phyloP scores from a whole-genome alignment of 1,140 invertebrate genomes.

The Zaprionus inermis region DNA sequence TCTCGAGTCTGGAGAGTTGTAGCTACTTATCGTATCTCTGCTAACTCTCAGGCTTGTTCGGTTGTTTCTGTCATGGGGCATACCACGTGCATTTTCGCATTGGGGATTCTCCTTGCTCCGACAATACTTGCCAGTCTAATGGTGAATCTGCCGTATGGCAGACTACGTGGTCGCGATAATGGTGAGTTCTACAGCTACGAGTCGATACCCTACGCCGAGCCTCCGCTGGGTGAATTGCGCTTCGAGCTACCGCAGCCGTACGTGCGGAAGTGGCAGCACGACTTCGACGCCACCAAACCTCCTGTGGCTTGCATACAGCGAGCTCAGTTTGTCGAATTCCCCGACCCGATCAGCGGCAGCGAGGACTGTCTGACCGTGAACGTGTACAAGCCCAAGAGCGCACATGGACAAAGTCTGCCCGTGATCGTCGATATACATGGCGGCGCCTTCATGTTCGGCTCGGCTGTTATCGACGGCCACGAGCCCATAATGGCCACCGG shows the following conservation, averaged over 20 bases:
- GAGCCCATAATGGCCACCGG: neutral
- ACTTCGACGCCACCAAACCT: slow-evolving; percentile 38
- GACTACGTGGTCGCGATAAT: slow-evolving; percentile 84
- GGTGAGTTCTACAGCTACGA: slow-evolving; percentile 84
- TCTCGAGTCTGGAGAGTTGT: neutral
- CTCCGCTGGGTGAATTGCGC: slow-evolving; percentile 84
- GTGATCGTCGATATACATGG: neutral
- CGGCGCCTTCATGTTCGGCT: neutral
- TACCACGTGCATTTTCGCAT: neutral
- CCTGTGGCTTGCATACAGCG: slow-evolving; percentile 46
- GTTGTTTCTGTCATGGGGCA: neutral
- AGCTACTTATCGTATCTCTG: neutral
- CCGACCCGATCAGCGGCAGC: slow-evolving; percentile 48
- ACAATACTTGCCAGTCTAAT: slow-evolving; percentile 6
- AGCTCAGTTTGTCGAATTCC: slow-evolving; percentile 32
- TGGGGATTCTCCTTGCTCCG: neutral
- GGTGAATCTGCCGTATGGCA: slow-evolving; percentile 68
- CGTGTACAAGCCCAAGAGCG: slow-evolving; percentile 65
- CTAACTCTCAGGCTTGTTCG: neutral
- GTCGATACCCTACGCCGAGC: slow-evolving; percentile 84
- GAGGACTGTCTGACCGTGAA: slow-evolving; percentile 83
- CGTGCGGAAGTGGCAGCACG: slow-evolving; percentile 20
- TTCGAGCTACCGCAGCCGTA: slow-evolving; percentile 64
- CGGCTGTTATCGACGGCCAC: neutral
- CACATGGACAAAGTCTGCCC: neutral